phyloP scores from a whole-genome alignment of 2,113 vertebrate species.

The Peromyscus leucopus region DNA sequence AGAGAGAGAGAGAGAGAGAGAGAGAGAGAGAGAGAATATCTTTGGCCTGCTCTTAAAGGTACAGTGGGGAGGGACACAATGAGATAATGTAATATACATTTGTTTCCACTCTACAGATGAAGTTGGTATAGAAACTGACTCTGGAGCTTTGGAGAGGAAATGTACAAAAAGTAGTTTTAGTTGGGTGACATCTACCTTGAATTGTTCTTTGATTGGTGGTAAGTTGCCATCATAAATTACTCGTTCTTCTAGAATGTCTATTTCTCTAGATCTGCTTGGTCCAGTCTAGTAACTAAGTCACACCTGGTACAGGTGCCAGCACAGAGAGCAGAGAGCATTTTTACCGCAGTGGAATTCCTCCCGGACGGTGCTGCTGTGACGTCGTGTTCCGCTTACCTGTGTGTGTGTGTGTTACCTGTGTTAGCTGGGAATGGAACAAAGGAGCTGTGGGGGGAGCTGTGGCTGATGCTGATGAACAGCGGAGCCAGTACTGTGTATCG shows the following conservation, averaged over 20 bases:
- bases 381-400: background rate
- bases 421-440: slow-evolving; percentile 6
- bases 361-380: background rate
- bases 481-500: background rate
- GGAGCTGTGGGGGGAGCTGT: background rate
- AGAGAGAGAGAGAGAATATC: too few species aligned
- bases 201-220: background rate
- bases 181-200: background rate
- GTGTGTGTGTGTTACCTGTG: background rate
- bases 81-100: background rate
- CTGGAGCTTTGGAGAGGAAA: background rate
- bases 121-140: background rate
- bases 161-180: slow-evolving; percentile 3
- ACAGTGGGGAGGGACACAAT: background rate
- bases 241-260: background rate
- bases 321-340: background rate
- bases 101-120: too few species aligned
- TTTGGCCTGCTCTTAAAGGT: background rate
- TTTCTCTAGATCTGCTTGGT: slow-evolving; percentile 4
- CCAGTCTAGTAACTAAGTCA: background rate
- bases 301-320: background rate
- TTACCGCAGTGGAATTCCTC: background rate
- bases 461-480: background rate
- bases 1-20: too few species aligned
- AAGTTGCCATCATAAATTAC: background rate